phyloP scores from a whole-genome alignment of 2,888 invertebrate species.

The Drosophila eohydei region DNA sequence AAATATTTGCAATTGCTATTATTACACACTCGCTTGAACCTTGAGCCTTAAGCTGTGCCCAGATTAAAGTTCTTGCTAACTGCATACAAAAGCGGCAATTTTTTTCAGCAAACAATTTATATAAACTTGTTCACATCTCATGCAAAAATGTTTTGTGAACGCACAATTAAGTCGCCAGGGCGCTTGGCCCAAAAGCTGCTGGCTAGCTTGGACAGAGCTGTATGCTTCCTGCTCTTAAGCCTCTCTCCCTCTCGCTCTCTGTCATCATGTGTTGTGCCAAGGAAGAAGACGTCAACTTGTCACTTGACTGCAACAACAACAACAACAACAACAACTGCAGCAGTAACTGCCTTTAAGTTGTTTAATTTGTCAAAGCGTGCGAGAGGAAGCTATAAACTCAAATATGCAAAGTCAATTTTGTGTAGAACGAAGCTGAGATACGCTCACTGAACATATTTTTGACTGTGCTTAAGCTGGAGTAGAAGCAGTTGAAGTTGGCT shows the following conservation, averaged over 20 bases:
- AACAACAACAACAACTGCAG: slow-evolving; percentile 4
- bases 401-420: neutral
- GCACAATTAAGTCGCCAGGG: slow-evolving; percentile 74
- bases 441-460: neutral
- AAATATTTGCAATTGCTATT: slow-evolving; percentile 19
- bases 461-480: too few species aligned
- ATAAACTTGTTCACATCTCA: slow-evolving; percentile 45
- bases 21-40: slow-evolving; percentile 11
- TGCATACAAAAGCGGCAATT: slow-evolving; percentile 1
- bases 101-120: slow-evolving; percentile 10
- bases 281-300: slow-evolving; percentile 72
- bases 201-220: slow-evolving; percentile 32
- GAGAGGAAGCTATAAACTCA: slow-evolving; percentile 5
- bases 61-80: neutral
- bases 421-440: slow-evolving; percentile 7
- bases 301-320: slow-evolving; percentile 50
- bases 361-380: slow-evolving; percentile 67
- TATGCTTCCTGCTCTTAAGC: slow-evolving; percentile 40
- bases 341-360: slow-evolving; percentile 56
- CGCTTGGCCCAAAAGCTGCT: slow-evolving; percentile 29
- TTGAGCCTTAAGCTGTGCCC: neutral
- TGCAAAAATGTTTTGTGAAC: slow-evolving; percentile 63
- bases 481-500: too few species aligned
- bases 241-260: neutral
- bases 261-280: slow-evolving; percentile 49